Evolutionary conservation across 1,140 invertebrate species (phyloP).

Genomic region (Ooceraea biroi): DNA sequence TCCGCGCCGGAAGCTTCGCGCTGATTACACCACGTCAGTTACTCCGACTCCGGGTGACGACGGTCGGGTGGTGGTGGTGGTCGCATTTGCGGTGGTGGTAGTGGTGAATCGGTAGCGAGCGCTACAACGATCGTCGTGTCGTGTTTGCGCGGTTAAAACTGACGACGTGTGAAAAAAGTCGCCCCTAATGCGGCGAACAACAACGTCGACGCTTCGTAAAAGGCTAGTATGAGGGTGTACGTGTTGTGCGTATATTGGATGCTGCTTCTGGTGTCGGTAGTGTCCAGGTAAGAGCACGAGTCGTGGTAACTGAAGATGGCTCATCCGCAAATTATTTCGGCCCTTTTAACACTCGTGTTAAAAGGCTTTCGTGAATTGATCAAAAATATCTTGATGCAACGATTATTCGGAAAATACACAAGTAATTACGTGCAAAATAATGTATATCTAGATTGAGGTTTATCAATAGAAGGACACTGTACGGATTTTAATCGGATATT

Average conservation of each 20-base stretch:
- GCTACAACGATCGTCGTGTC: conserved; percentile 14
- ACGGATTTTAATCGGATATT: no score
- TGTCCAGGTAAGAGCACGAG: conserved; percentile 85
- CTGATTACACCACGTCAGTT: conserved; percentile 68
- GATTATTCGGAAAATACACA: no score
- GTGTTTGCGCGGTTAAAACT: conserved; percentile 12
- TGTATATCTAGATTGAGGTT: no score
- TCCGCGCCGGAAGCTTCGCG: conserved; percentile 39
- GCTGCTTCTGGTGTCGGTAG: conserved; percentile 87
- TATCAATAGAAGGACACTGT: no score
- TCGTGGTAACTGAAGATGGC: neutral
- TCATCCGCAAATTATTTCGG: no score
- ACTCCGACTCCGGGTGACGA: conserved; percentile 55
- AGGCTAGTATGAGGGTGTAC: conserved; percentile 87
- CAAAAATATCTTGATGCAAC: no score
- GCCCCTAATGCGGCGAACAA: conserved; percentile 30
- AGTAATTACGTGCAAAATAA: no score
- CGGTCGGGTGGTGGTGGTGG: conserved; percentile 26
- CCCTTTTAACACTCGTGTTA: no score
- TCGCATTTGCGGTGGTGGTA: conserved; percentile 27
- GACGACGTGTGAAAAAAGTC: conserved; percentile 21
- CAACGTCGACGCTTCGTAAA: conserved; percentile 41
- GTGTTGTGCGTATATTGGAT: conserved; percentile 87
- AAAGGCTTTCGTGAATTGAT: no score
- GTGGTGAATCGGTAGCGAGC: conserved; percentile 27